Evolutionary conservation across 2,113 vertebrate species (phyloP).

Genomic region (Oenanthe oenanthe): DNA sequence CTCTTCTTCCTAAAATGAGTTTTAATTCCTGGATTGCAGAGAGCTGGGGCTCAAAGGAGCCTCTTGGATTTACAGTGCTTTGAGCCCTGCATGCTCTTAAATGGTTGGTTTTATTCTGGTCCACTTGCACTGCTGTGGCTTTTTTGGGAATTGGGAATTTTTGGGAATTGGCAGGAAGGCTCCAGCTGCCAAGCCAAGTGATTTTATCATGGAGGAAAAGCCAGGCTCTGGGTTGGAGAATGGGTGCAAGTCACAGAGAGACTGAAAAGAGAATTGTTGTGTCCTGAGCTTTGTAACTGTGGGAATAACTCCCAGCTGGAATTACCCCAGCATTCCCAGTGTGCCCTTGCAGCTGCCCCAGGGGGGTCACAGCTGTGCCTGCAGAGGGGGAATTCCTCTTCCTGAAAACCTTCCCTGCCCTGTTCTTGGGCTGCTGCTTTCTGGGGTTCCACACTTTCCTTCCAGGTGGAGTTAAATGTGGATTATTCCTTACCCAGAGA

Average conservation of each 20-base stretch:
- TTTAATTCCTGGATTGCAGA: not conserved
- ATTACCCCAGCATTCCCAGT: rapidly evolving
- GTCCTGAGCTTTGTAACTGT: not conserved
- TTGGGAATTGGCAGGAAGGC: not conserved
- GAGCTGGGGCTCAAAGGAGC: not conserved
- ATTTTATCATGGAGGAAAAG: not conserved
- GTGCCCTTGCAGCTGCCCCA: not conserved
- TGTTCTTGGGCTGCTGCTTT: not conserved
- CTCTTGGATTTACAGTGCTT: not conserved
- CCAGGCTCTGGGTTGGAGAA: not conserved
- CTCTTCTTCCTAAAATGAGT: not conserved
- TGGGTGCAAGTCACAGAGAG: not conserved
- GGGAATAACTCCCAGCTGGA: rapidly evolving
- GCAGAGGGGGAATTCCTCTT: rapidly evolving
- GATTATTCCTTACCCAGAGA: not conserved
- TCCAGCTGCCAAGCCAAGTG: not conserved
- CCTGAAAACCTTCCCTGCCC: rapidly evolving
- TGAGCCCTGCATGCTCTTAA: not conserved
- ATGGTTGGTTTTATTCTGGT: not conserved
- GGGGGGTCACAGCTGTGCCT: too few species aligned
- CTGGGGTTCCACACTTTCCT: not conserved
- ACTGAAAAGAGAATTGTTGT: not conserved
- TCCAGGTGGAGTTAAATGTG: not conserved
- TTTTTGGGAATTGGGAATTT: not conserved
- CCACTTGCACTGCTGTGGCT: not conserved